These are phyloP conservation scores for Loriculus beryllinus DNA, from an alignment of 2,797 vertebrate species.

Conservation along the genomic window DNA sequence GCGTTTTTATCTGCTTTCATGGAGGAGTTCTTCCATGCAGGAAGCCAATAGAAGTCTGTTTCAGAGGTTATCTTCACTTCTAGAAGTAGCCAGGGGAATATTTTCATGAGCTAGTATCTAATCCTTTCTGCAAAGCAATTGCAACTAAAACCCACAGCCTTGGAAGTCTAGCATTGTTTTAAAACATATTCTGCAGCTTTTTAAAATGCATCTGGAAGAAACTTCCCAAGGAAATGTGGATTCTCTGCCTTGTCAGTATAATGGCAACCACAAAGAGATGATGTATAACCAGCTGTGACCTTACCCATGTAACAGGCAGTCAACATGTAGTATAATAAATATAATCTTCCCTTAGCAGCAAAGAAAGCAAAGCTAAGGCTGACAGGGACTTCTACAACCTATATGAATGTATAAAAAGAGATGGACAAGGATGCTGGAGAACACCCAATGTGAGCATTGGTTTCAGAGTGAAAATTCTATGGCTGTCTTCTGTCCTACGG, in stretches of 20 bases:
- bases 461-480: not conserved
- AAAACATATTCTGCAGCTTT: not conserved
- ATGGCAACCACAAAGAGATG: not conserved
- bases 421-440: not conserved
- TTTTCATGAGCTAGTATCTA: not conserved
- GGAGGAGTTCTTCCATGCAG: not conserved
- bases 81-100: not conserved
- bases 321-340: not conserved
- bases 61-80: not conserved
- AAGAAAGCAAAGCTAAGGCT: not conserved
- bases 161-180: not conserved
- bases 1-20: not conserved
- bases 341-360: not conserved
- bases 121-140: not conserved
- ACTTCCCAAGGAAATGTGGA: not conserved
- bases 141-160: not conserved
- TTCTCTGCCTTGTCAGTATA: not conserved
- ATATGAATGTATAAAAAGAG: not conserved
- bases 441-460: not conserved
- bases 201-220: not conserved
- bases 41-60: not conserved
- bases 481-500: not conserved
- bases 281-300: not conserved
- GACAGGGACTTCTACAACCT: not conserved
- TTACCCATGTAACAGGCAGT: not conserved